Evolutionary conservation across 2,797 vertebrate genomes (phyloP).

Genomic region (Sebastes taczanowskii): DNA sequence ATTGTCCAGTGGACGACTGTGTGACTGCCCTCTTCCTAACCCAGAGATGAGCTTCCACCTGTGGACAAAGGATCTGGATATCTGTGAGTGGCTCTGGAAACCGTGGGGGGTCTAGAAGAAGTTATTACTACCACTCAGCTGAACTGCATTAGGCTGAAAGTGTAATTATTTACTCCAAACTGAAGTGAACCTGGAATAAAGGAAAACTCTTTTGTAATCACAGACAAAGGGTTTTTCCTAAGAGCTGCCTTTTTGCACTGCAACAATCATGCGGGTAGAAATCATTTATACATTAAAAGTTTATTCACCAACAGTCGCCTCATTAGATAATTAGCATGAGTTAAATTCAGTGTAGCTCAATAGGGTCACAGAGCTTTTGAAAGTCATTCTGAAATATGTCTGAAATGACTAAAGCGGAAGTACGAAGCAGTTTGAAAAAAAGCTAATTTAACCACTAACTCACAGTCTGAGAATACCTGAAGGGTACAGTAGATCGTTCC

Average conservation of each 20-base stretch:
- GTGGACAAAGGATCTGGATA: slow-evolving; percentile 91
- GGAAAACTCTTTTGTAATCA: background rate
- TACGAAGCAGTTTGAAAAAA: background rate
- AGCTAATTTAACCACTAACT: background rate
- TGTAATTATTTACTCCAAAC: background rate
- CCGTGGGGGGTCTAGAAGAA: slow-evolving; percentile 30
- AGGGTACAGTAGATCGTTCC: background rate
- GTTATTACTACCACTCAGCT: background rate
- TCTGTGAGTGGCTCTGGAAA: slow-evolving; percentile 85
- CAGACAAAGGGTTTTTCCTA: background rate
- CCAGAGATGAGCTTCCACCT: slow-evolving; percentile 93
- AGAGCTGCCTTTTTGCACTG: background rate
- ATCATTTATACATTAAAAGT: background rate
- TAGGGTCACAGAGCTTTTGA: background rate
- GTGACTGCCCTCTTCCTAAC: slow-evolving; percentile 86
- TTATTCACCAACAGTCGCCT: background rate
- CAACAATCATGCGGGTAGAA: background rate
- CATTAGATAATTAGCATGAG: background rate
- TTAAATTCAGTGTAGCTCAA: background rate
- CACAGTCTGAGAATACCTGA: background rate
- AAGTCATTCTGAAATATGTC: background rate
- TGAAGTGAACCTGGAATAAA: background rate
- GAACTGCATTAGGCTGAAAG: background rate
- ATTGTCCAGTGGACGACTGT: slow-evolving; percentile 66
- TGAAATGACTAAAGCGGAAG: background rate